These are phyloP conservation scores for Pterophyllum scalare DNA, from an alignment of 2,113 vertebrate genomes.

Conservation along the genomic window DNA sequence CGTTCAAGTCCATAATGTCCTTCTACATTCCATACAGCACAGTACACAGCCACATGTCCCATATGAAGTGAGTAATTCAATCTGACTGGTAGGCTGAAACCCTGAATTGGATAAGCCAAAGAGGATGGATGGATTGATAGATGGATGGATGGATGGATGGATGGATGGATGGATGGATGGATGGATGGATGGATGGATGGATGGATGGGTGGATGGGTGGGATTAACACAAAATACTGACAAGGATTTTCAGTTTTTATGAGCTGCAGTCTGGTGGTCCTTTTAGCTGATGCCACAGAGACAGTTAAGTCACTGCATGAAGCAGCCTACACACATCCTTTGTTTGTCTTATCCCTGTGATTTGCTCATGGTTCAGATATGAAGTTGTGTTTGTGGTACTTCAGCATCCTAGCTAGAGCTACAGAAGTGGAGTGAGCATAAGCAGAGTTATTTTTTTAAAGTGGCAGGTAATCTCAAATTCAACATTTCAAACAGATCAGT, in stretches of 20 bases:
- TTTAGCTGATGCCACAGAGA: neutral
- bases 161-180: too few species aligned
- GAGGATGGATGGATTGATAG: too few species aligned
- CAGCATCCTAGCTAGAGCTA: too few species aligned
- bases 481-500: neutral
- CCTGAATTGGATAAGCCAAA: too few species aligned
- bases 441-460: neutral
- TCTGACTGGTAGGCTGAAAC: neutral
- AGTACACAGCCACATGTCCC: neutral
- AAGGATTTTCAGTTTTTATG: neutral
- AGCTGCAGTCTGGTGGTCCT: neutral
- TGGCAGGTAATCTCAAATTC: neutral
- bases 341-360: neutral
- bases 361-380: neutral
- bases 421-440: neutral
- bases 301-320: neutral
- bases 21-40: neutral
- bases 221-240: neutral
- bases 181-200: too few species aligned
- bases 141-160: too few species aligned
- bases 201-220: too few species aligned
- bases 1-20: neutral
- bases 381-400: neutral
- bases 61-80: neutral
- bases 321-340: neutral